These are phyloP conservation scores for Palythoa heliodiscus DNA, from an alignment of 92 coral and sea anemone genomes.

Conservation along the genomic window DNA sequence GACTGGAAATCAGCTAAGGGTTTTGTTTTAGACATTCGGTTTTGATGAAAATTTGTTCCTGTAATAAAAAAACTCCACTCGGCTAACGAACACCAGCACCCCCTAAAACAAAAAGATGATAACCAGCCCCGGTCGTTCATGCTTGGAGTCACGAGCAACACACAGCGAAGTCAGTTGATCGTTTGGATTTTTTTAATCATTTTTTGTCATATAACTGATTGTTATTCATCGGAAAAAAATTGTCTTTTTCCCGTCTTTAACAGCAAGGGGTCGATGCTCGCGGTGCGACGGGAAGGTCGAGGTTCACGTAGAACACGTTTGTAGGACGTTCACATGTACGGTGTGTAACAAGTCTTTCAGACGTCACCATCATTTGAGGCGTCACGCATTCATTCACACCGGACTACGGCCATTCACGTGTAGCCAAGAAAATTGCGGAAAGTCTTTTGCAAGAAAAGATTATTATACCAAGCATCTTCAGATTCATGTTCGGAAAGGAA, in stretches of 20 bases:
- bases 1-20: background rate
- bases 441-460: conserved; percentile 58
- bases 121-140: background rate
- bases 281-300: conserved; percentile 24
- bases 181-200: background rate
- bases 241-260: background rate
- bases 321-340: conserved; percentile 11
- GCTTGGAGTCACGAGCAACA: background rate
- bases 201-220: background rate
- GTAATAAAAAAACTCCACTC: background rate
- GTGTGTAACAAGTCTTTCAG: conserved; percentile 33
- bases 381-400: conserved; percentile 47
- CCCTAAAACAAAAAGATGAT: background rate
- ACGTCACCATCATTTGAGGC: conserved; percentile 23
- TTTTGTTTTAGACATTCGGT: background rate
- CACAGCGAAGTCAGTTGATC: background rate
- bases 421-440: conserved; percentile 52
- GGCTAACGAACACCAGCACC: background rate
- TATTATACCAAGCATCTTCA: conserved; percentile 49
- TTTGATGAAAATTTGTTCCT: background rate
- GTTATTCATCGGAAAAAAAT: background rate
- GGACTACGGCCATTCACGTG: conserved; percentile 55
- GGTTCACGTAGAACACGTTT: background rate
- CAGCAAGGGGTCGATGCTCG: conserved; percentile 14
- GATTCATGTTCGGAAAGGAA: conserved; percentile 20